Evolutionary conservation across 2,888 invertebrate species (phyloP), one percentile per base, ranked within the genome.

Genomic region (Busseola fusca): DNA sequence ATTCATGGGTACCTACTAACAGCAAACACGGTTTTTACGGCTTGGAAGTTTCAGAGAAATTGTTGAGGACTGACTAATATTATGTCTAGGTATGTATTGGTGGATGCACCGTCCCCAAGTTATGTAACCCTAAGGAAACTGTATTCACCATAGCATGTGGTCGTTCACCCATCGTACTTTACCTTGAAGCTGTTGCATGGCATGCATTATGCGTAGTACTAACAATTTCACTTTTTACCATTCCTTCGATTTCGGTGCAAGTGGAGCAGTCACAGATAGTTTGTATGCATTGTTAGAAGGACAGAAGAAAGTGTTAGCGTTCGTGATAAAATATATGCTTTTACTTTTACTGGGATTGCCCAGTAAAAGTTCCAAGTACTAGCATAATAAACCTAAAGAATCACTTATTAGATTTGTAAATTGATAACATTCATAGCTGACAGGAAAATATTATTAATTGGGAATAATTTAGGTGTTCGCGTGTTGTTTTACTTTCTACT

Each of bases 111-210:
- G 16, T 25, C 64, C 5, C 18, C 12, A 42, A 68, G 62, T 48
- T 48, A 50, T 67, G 42, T 74, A 69, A 79, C 72, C 50, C 62
- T 82, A 75, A 73, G 21, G 40, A 65, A 65, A 58, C 42, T 42
- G n/a, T 76, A 42, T 66, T 72, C 68, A 80, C 69, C 37, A 60
- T 65, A 69, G 76, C 78, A 78, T 80, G 69, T 69, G 76, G 65
- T 72, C 64, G 54, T 76, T 81, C 76, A 80, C 78, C 64, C 60
- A 76, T 72, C 54, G 64, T 71, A 72, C 63, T 69, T 73, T 69
- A 67, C 70, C 67, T 60, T 82, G n/a, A 76, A 68, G n/a, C 63
- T 77, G 76, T 81, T 82, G 85, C 85, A 86, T 78, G 82, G 79
- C 84, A 83, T 82, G 82, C 69, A 74, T 79, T 77, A 69, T 71